Conservation (phyloP, 2,113 vertebrate species). For the Anseranas semipalmata region DNA sequence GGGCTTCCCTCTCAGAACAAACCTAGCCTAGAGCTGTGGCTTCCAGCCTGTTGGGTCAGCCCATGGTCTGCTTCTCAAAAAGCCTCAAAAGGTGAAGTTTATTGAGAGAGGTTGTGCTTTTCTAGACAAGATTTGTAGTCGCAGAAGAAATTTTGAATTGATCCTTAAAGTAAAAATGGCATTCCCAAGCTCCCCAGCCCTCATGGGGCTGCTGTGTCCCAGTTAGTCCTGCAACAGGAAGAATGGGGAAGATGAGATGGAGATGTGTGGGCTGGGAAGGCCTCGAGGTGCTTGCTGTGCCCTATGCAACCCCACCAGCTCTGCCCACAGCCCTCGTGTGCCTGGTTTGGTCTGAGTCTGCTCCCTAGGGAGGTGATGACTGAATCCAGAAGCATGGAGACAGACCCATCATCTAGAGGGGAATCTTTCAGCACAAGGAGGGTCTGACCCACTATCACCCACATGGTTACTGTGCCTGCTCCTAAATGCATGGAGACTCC, state of each 20-base stretch:
- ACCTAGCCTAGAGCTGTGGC: not conserved
- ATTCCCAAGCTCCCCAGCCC: not conserved
- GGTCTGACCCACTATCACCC: not conserved
- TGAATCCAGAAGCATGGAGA: not conserved
- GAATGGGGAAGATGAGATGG: rapidly evolving
- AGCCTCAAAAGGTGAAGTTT: not conserved
- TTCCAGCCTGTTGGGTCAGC: not conserved
- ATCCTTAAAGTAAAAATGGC: not conserved
- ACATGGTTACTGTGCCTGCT: not conserved
- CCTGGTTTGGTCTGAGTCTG: not conserved
- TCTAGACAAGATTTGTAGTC: not conserved
- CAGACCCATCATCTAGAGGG: not conserved
- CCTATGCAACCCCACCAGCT: not conserved
- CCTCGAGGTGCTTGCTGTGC: not conserved
- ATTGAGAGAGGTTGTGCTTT: not conserved
- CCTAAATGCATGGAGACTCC: not conserved
- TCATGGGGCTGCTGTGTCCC: not conserved
- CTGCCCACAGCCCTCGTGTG: not conserved
- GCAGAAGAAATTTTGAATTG: not conserved
- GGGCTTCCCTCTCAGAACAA: not conserved
- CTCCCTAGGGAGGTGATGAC: not conserved
- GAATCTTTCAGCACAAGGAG: not conserved
- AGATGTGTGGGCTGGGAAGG: not conserved
- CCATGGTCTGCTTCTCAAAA: not conserved
- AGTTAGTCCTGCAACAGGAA: not conserved